These are phyloP conservation scores for Stegastes partitus DNA, from an alignment of 2,113 vertebrate genomes.

Conservation along the genomic window DNA sequence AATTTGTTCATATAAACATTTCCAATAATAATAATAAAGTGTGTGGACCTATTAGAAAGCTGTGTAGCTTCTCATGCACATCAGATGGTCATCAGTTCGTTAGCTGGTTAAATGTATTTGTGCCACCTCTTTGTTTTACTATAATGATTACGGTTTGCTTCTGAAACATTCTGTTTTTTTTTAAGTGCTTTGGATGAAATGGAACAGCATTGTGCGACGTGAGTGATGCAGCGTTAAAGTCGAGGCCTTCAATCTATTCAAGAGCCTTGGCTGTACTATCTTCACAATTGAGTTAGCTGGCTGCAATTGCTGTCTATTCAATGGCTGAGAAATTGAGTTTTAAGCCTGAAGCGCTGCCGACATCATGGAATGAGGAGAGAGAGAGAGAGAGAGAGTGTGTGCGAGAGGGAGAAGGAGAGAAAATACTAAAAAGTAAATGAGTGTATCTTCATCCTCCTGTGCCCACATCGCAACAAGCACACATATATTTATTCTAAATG, in stretches of 20 bases:
- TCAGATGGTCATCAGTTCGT: slow-evolving; percentile 58
- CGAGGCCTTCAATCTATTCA: slow-evolving; percentile 85
- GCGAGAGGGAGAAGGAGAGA: slow-evolving; percentile 14
- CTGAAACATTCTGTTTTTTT: slow-evolving; percentile 67
- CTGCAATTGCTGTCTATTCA: slow-evolving; percentile 86
- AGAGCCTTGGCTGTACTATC: slow-evolving; percentile 82
- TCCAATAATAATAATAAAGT: neutral
- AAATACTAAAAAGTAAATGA: slow-evolving; percentile 70
- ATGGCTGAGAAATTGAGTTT: slow-evolving; percentile 87
- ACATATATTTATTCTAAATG: slow-evolving; percentile 65
- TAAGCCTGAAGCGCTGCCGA: slow-evolving; percentile 81
- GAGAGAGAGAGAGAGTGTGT: slow-evolving; percentile 43
- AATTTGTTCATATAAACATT: slow-evolving; percentile 23
- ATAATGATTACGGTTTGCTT: slow-evolving; percentile 65
- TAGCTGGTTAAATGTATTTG: slow-evolving; percentile 66
- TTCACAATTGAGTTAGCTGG: slow-evolving; percentile 85
- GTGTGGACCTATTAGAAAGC: neutral
- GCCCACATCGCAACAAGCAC: slow-evolving; percentile 48
- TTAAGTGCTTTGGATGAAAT: slow-evolving; percentile 78
- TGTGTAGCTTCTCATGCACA: slow-evolving; percentile 44
- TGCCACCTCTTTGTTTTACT: slow-evolving; percentile 55
- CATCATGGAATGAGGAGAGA: slow-evolving; percentile 67
- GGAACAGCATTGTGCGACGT: slow-evolving; percentile 74
- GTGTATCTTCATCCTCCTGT: slow-evolving; percentile 67
- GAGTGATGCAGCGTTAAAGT: slow-evolving; percentile 84